Evolutionary conservation across 1,140 invertebrate genomes (phyloP).

Genomic region (Monomorium pharaonis): DNA sequence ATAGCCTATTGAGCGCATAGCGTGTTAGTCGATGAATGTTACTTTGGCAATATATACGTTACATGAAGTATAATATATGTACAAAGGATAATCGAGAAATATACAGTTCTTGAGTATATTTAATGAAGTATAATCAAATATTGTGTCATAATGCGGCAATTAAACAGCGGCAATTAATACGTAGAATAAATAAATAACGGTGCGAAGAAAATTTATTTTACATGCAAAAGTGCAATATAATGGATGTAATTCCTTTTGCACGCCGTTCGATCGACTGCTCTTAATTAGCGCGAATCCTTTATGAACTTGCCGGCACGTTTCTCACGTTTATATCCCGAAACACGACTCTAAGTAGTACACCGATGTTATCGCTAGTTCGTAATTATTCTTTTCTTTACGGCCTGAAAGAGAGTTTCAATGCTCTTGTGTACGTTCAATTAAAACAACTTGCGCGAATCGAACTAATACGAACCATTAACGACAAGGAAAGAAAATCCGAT

Average conservation of each 20-base stretch:
- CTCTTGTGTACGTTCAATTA: conserved; percentile 65
- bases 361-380: conserved; percentile 29
- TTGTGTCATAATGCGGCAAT: neutral
- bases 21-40: conserved; percentile 9
- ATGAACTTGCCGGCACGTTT: conserved; percentile 26
- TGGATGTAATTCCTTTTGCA: neutral
- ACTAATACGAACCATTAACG: conserved; percentile 68
- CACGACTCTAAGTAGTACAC: neutral
- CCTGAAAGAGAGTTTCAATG: conserved; percentile 37
- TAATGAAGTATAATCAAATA: conserved; percentile 17
- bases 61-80: conserved; percentile 20
- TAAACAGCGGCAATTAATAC: conserved; percentile 15
- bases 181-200: conserved; percentile 11
- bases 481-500: conserved; percentile 49
- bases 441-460: conserved; percentile 36
- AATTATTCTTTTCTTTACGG: conserved; percentile 57
- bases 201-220: neutral
- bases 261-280: neutral
- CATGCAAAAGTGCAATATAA: neutral
- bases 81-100: conserved; percentile 11
- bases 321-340: conserved; percentile 5
- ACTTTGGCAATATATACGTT: conserved; percentile 3
- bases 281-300: conserved; percentile 44
- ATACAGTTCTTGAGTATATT: neutral
- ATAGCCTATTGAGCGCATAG: conserved; percentile 31